phyloP scores from a whole-genome alignment of 92 coral and sea anemone species.

The Epizoanthus ramosus region DNA sequence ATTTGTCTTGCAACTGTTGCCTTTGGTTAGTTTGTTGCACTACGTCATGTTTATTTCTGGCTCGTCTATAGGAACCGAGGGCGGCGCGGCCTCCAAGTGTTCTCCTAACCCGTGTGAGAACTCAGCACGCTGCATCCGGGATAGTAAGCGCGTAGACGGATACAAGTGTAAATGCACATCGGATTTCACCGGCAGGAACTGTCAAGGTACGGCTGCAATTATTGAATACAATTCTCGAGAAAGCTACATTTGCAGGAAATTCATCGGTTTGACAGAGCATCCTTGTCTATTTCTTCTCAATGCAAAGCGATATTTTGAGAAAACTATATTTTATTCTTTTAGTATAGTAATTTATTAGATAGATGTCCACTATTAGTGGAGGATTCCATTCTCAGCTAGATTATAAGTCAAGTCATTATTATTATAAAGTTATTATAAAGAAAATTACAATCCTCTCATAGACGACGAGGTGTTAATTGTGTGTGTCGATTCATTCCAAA shows the following conservation, averaged over 20 bases:
- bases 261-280: not conserved
- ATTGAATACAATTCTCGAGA: not conserved
- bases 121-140: conserved; percentile 85
- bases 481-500: not conserved
- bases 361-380: no score
- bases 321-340: no score
- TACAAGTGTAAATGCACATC: conserved; percentile 93
- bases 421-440: no score
- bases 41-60: not conserved
- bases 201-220: conserved; percentile 75
- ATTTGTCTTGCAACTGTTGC: not conserved
- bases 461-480: not conserved
- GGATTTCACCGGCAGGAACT: conserved; percentile 94
- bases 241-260: no score
- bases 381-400: no score
- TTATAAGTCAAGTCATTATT: no score
- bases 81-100: conserved; percentile 60
- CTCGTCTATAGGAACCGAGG: conserved; percentile 50
- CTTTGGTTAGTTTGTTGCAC: not conserved
- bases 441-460: no score
- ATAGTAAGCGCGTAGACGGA: conserved; percentile 92
- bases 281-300: no score
- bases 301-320: no score
- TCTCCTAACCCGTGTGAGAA: conserved; percentile 95
- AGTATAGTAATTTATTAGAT: no score